Base-by-base conservation (phyloP, 2,888 invertebrate genomes). In the Mesoligia furuncula region DNA sequence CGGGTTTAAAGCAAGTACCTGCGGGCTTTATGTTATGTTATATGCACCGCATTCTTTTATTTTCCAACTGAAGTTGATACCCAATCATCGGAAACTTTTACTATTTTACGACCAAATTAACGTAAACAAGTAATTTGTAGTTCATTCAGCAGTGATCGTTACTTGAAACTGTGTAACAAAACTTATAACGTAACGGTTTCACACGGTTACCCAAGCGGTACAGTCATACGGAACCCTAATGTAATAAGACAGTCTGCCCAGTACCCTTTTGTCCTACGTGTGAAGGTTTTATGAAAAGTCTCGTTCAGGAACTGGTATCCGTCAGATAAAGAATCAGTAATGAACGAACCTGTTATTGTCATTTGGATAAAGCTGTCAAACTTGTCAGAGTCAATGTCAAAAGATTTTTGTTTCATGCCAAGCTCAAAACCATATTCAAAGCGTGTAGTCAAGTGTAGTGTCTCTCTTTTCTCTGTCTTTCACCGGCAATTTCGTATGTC, bases 121-220 rank as follows among this genome's bases (percentile, higher is more conserved):
- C 79, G 59, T 80, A 82, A 84, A 77, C n/a, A 65, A 75, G 72
- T 73, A 27, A 81, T 82, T 88, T 79, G 73, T 82, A 84, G 66
- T 81, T 68, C 20, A 62, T 69, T 27, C 79, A 79, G 70, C 57
- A 66, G 7, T 75, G 54, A 62, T 64, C n/a, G 70, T 75, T 75
- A 80, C 66, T 65, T 66, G 45, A 42, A 39, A 80, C 69, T 86
- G 64, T 77, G 73, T 82, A 77, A 85, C 69, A 39, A 74, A 80
- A 68, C 59, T 59, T 66, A 72, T 77, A 70, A 62, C 31, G 65
- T 69, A 54, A 69, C 66, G 51, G 51, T 73, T 84, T 80, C 77
- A 81, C 66, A 86, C 67, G 48, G 72, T 73, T 73, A 65, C 51
- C 9, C 27, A 75, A 72, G 36, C n/a, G 20, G 36, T 73, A 42